These are phyloP conservation scores for Lophius americanus DNA, from an alignment of 2,797 vertebrate genomes.

Conservation along the genomic window DNA sequence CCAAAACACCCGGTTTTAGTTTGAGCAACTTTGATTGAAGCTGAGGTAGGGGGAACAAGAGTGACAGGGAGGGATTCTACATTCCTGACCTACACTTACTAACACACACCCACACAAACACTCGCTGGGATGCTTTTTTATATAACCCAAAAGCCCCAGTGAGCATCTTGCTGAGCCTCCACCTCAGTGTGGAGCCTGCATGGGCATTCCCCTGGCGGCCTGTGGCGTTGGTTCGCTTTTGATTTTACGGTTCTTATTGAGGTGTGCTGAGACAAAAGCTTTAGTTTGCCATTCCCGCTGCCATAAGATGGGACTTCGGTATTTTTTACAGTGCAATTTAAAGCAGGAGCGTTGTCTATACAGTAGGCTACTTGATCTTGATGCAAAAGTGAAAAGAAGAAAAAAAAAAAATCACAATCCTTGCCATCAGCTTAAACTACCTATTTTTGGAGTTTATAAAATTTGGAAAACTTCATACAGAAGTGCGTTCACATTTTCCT, in stretches of 20 bases:
- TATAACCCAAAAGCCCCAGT: slow-evolving; percentile 51
- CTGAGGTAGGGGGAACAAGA: slow-evolving; percentile 34
- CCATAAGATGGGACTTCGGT: slow-evolving; percentile 13
- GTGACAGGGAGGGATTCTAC: slow-evolving; percentile 38
- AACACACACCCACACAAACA: slow-evolving; percentile 35
- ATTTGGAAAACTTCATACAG: slow-evolving; percentile 54
- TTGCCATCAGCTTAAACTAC: slow-evolving; percentile 34
- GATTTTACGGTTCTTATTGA: slow-evolving; percentile 53
- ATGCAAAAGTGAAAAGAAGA: slow-evolving; percentile 37
- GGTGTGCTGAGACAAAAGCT: slow-evolving; percentile 58
- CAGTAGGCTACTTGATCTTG: slow-evolving; percentile 23
- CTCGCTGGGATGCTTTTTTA: slow-evolving; percentile 51
- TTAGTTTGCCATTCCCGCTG: slow-evolving; percentile 30
- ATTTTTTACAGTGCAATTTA: slow-evolving; percentile 56
- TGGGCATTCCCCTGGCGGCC: slow-evolving; percentile 63
- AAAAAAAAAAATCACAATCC: too few relatives aligned
- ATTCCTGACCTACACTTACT: slow-evolving; percentile 35
- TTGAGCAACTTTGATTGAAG: slow-evolving; percentile 58
- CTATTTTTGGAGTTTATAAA: slow-evolving; percentile 69
- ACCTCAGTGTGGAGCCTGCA: slow-evolving; percentile 50
- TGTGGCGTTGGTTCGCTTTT: slow-evolving; percentile 52
- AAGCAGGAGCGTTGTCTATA: slow-evolving; percentile 55
- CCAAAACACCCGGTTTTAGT: slow-evolving; percentile 58
- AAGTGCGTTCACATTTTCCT: slow-evolving; percentile 44
- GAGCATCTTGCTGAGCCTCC: slow-evolving; percentile 54